Evolutionary conservation across 2,888 invertebrate genomes (phyloP).

Genomic region (Microctonus hyperodae): DNA sequence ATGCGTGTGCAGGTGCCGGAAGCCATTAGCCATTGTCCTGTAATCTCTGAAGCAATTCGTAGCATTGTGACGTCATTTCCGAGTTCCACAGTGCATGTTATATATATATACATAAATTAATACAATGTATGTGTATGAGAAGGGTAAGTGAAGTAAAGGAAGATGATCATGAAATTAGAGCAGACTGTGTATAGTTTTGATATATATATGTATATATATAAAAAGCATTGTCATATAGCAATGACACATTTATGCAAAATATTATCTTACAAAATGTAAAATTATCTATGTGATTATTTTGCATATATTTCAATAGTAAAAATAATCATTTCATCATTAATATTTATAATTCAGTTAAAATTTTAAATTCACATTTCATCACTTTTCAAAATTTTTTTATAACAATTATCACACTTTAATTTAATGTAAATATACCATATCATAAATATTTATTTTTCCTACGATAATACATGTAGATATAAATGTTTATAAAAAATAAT

Average conservation of each 20-base stretch:
- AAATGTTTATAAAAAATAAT: neutral
- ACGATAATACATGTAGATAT: too few species aligned
- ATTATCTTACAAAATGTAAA: neutral
- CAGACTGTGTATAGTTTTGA: neutral
- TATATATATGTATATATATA: neutral
- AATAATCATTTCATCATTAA: too few species aligned
- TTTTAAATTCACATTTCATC: too few species aligned
- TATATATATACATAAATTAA: constrained; percentile 4
- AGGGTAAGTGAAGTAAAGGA: constrained; percentile 14
- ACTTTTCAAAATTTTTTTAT: too few species aligned
- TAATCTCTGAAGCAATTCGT: constrained; percentile 31
- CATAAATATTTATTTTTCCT: too few species aligned
- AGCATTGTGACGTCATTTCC: constrained; percentile 17
- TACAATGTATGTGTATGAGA: neutral
- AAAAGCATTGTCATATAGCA: neutral
- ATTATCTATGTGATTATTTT: neutral
- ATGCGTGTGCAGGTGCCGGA: constrained; percentile 32
- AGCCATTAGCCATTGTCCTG: constrained; percentile 41
- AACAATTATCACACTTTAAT: too few species aligned
- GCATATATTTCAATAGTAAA: neutral
- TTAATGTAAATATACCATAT: too few species aligned
- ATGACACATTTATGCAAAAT: neutral
- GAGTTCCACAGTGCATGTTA: neutral
- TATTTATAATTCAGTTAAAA: too few species aligned
- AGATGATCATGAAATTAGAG: constrained; percentile 9